Percentiles rank a stretch among this genome's conserved stretches.
These are phyloP conservation scores for Scaeva pyrastri DNA, from an alignment of 2,888 invertebrate genomes.

Conservation along the genomic window DNA sequence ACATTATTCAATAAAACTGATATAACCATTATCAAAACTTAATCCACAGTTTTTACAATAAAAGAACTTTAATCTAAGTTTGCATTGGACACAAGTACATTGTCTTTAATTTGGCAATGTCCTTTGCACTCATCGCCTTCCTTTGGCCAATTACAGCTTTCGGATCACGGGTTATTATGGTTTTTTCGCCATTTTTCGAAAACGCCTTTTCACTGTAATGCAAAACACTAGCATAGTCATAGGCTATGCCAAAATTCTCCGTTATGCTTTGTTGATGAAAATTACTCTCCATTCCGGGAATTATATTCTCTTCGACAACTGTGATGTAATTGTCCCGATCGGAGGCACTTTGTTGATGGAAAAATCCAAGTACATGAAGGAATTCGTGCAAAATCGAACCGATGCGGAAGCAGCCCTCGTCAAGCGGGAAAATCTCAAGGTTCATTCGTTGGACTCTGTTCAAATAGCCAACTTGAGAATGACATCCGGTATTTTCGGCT, in stretches of 20 bases:
- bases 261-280: conserved; percentile 83
- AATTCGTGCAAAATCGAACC: conserved; percentile 90
- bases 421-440: conserved; percentile 78
- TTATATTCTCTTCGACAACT: conserved; percentile 84
- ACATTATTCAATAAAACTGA: background rate
- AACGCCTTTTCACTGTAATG: conserved; percentile 91
- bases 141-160: conserved; percentile 81
- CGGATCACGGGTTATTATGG: conserved; percentile 86
- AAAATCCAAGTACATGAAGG: conserved; percentile 91
- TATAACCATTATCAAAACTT: background rate
- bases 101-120: conserved; percentile 77
- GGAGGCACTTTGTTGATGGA: conserved; percentile 91
- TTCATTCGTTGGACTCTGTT: conserved; percentile 83
- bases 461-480: conserved; percentile 89
- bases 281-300: conserved; percentile 87
- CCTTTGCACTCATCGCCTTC: conserved; percentile 78
- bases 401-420: conserved; percentile 81
- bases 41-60: background rate
- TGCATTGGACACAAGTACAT: conserved; percentile 82
- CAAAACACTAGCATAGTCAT: conserved; percentile 92
- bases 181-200: conserved; percentile 88
- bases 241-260: conserved; percentile 87
- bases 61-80: conserved; percentile 63
- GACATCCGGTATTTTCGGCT: conserved; percentile 86
- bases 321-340: conserved; percentile 89